Conservation (phyloP, 2,797 vertebrate genomes). For the Mionectes olivaceus region DNA sequence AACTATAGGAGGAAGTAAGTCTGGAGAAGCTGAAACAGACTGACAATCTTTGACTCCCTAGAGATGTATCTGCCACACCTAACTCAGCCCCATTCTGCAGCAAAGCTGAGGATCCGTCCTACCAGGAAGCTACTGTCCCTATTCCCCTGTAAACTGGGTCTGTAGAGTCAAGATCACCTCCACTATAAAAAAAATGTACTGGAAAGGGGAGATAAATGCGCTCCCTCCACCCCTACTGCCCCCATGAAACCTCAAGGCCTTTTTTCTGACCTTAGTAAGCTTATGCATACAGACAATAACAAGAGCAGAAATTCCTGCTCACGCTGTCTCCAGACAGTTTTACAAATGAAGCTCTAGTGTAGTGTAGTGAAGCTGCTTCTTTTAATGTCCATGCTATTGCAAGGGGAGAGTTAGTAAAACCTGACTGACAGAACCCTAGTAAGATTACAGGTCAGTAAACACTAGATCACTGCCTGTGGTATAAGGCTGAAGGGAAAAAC, state of each 20-base stretch:
- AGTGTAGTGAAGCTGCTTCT: not conserved
- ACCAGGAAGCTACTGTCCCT: not conserved
- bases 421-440: not conserved
- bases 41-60: not conserved
- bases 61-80: not conserved
- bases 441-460: not conserved
- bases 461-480: not conserved
- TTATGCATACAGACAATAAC: not conserved
- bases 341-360: not conserved
- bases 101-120: not conserved
- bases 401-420: not conserved
- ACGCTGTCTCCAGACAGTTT: not conserved
- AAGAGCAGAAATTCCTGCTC: not conserved
- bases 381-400: not conserved
- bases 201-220: not conserved
- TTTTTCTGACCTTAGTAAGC: not conserved
- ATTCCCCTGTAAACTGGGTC: not conserved
- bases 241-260: not conserved
- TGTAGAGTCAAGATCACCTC: not conserved
- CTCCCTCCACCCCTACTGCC: fast-evolving
- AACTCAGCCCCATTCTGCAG: not conserved
- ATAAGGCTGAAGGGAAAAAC: not conserved
- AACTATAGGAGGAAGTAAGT: not conserved
- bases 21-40: not conserved
- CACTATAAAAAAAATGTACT: not conserved